Percentiles rank a stretch among this genome's conserved stretches.
These are phyloP conservation scores for Magallana gigas DNA, from an alignment of 1,140 invertebrate genomes.

Conservation along the genomic window DNA sequence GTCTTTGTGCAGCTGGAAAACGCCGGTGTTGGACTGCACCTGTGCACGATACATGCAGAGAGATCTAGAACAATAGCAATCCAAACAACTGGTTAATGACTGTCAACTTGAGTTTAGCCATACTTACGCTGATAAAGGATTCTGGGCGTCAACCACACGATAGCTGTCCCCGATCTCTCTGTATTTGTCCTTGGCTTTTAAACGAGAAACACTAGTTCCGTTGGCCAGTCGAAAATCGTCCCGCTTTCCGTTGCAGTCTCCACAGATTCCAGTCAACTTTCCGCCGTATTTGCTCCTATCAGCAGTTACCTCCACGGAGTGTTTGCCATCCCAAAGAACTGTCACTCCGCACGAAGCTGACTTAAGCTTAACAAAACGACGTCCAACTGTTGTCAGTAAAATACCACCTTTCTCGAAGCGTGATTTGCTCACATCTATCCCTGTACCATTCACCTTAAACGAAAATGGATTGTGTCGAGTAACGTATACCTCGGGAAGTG, in stretches of 20 bases:
- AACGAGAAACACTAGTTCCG: slow-evolving; percentile 54
- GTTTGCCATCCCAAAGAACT: slow-evolving; percentile 45
- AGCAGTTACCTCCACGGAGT: slow-evolving; percentile 29
- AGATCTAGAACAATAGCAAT: background rate
- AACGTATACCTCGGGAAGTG: background rate
- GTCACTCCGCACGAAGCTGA: slow-evolving; percentile 31
- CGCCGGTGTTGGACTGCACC: background rate
- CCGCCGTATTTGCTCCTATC: slow-evolving; percentile 18
- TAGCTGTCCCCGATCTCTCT: slow-evolving; percentile 62
- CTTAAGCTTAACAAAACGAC: background rate
- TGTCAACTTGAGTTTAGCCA: background rate
- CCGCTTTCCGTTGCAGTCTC: slow-evolving; percentile 27
- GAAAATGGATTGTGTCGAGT: background rate
- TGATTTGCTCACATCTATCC: background rate
- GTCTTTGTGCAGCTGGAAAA: background rate
- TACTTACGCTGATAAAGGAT: slow-evolving; percentile 1
- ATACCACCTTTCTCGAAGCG: background rate
- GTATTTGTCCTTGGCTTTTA: slow-evolving; percentile 43
- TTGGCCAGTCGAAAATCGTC: slow-evolving; percentile 54
- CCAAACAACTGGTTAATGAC: background rate
- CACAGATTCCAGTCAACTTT: slow-evolving; percentile 37
- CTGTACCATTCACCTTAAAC: background rate
- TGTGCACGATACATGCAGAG: background rate
- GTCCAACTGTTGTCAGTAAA: background rate
- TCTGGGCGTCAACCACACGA: background rate